phyloP scores from a whole-genome alignment of 1,140 invertebrate species.

The Melitaea cinxia region DNA sequence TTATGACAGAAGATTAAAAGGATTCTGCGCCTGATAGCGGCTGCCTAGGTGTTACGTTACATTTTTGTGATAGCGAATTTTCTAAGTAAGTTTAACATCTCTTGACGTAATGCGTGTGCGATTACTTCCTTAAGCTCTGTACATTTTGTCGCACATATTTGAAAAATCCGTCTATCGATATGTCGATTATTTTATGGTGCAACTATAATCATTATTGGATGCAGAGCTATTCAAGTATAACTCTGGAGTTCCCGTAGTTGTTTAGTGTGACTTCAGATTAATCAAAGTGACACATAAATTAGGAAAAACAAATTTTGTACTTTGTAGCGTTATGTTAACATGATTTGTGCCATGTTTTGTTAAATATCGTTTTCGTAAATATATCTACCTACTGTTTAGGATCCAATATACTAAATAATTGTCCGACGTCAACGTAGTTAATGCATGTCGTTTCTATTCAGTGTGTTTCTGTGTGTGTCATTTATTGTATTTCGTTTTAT shows the following conservation, averaged over 20 bases:
- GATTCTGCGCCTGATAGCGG: slow-evolving; percentile 71
- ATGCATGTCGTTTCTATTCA: slow-evolving; percentile 16
- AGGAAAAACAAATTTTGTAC: neutral
- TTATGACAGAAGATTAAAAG: slow-evolving; percentile 73
- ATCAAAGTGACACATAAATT: slow-evolving; percentile 1
- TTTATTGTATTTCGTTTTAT: slow-evolving; percentile 1
- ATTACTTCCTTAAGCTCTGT: slow-evolving; percentile 41
- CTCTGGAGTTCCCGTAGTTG: neutral
- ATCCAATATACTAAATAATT: neutral
- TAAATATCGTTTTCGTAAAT: neutral
- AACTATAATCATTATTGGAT: neutral
- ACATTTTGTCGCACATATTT: slow-evolving; percentile 18
- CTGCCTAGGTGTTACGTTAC: slow-evolving; percentile 55
- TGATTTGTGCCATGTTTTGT: neutral
- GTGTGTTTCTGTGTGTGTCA: slow-evolving; percentile 2
- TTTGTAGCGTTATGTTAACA: neutral
- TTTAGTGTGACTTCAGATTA: neutral
- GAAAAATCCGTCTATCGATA: neutral
- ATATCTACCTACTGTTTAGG: neutral
- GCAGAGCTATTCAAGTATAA: neutral
- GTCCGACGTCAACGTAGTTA: neutral
- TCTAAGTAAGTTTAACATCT: slow-evolving; percentile 39
- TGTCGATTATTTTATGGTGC: neutral
- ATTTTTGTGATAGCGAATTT: slow-evolving; percentile 58
- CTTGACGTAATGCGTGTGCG: slow-evolving; percentile 48